These are phyloP conservation scores for Agrochola litura DNA, from an alignment of 2,888 invertebrate species.

Conservation along the genomic window DNA sequence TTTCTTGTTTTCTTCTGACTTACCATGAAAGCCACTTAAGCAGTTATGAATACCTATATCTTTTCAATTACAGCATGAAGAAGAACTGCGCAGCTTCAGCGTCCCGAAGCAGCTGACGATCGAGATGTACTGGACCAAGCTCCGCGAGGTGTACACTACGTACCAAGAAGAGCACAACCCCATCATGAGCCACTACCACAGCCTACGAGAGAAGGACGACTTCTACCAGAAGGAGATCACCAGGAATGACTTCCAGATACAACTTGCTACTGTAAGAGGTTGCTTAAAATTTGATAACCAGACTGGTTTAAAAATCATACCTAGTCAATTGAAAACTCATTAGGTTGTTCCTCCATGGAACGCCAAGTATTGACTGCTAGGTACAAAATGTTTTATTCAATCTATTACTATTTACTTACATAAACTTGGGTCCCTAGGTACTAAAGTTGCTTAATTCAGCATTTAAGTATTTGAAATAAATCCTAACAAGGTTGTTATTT, in stretches of 20 bases:
- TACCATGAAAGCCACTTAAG: not conserved
- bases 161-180: conserved; percentile 85
- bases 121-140: conserved; percentile 82
- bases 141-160: conserved; percentile 81
- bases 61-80: conserved; percentile 79
- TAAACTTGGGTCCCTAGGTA: no score
- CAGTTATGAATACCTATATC: no score
- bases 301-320: not conserved
- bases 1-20: not conserved
- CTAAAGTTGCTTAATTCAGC: not conserved
- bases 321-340: not conserved
- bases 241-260: conserved; percentile 82
- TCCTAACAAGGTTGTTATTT: not conserved
- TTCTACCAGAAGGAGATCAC: conserved; percentile 89
- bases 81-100: conserved; percentile 83
- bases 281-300: not conserved
- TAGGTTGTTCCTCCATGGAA: not conserved
- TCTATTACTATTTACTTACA: not conserved
- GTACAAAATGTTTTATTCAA: not conserved
- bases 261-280: conserved; percentile 78
- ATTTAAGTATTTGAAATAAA: not conserved
- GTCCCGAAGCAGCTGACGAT: conserved; percentile 84
- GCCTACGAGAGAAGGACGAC: conserved; percentile 85
- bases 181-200: conserved; percentile 84
- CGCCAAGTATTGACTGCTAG: not conserved